Evolutionary conservation across 2,113 vertebrate genomes (phyloP), one percentile per base, ranked within the genome.

Genomic region (Oxyruncus cristatus): DNA sequence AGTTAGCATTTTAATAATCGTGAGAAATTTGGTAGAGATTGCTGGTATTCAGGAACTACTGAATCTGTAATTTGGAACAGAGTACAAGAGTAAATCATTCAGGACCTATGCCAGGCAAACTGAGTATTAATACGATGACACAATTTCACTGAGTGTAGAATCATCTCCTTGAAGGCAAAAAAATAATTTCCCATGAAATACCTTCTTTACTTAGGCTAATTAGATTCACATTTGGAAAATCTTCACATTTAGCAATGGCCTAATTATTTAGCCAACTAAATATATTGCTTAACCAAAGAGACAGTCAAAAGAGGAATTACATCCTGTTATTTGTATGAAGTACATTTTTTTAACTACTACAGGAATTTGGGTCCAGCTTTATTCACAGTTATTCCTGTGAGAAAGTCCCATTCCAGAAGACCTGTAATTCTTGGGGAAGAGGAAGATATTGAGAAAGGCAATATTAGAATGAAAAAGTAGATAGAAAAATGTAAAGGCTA

Each of bases 121-220:
- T 73, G 81, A 68, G 82, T 80, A 68, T 87, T 97, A 95, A 89
- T 78, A 77, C 90, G 82, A 71, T 84, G 85, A 96, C 68, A 96
- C 85, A 72, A 30, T 91, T 93, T 94, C 66, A 84, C 32, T 71
- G 73, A 77, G 44, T 84, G 46, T 85, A 92, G 87, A 88, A 85
- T 83, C 65, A 68, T 88, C 44, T 97, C 90, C 93, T 97, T 91
- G 72, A 95, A 96, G 93, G 91, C 89, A 95, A 93, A 90, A 88
- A 96, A 90, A 94, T 71, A 76, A 95, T 91, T 95, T 96, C 94
- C 93, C 87, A 85, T 94, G 92, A 95, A 96, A 97, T 94, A 93
- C 82, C 76, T 96, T 71, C 92, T 94, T 96, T 94, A 72, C 85
- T 86, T 96, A 41, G 83, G 52, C 83, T 96, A 96, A 97, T 96